Base-by-base conservation (phyloP, 2,797 vertebrate genomes). In the Masticophis lateralis region DNA sequence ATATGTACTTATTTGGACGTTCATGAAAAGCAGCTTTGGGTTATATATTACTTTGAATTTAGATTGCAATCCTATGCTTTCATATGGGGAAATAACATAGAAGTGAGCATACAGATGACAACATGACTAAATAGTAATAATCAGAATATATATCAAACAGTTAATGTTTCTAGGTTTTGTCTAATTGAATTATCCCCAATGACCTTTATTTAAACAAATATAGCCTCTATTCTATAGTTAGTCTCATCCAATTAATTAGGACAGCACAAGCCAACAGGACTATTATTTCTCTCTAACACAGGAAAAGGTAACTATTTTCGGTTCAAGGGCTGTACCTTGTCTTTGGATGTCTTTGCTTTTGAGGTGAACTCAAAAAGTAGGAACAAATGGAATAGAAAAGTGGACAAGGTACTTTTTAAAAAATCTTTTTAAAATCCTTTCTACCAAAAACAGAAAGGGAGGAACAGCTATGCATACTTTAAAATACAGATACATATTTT, bases 101-200 rank as follows among this genome's bases (percentile, higher is more conserved):
- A 83, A 83, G 20, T 4, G 20, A 12, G 37, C 37, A 47, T 25
- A 9, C 37, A 47, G 18, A 83, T 25, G 37, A 83, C 37, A 43
- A 43, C 37, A 83, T 47, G 37, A 47, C 22, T 25, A 47, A 37
- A 91, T 94, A 94, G 94, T 22, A 92, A 89, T 25, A 92, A 90
- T 1, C 1, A 7, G 0, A 90, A 5, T 0, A 0, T 32, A 0
- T 37, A 86, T 90, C 92, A 91, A 92, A 3, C 6, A 51, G 1
- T 7, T 0, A 25, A 57, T 22, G 92, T 92, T 92, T 92, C 95
- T 91, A 88, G n/a, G 12, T 27, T 94, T 91, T 88, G 83, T 87
- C 94, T 86, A 93, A 93, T 92, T 90, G 43, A 74, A 43, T 95
- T 95, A 88, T 32, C 86, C 47, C 53, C 63, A 87, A 79, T 91